Percentiles rank a stretch among this genome's conserved stretches.
Evolutionary conservation across 2,113 vertebrate species (phyloP).

Genomic region (Acanthochromis polyacanthus): DNA sequence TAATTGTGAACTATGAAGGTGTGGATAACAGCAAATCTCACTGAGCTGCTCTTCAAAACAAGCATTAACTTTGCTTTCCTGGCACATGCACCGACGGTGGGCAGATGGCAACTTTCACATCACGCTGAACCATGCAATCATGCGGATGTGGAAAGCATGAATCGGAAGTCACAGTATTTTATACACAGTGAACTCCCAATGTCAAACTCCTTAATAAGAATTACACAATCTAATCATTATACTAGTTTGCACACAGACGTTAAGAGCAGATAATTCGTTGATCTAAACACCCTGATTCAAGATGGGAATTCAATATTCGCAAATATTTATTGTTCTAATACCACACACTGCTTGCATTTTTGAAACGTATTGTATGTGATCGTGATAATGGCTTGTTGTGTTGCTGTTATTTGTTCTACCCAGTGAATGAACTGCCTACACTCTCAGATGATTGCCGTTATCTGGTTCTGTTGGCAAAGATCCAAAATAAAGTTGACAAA

Average conservation of each 20-base stretch:
- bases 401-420: slow-evolving; percentile 5
- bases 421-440: slow-evolving; percentile 89
- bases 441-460: slow-evolving; percentile 92
- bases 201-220: not conserved
- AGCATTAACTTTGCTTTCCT: too few relatives aligned
- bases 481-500: slow-evolving; percentile 92
- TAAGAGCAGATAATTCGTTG: not conserved
- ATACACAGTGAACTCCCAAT: not conserved
- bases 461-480: slow-evolving; percentile 92
- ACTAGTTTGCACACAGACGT: not conserved
- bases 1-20: too few relatives aligned
- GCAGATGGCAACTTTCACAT: too few relatives aligned
- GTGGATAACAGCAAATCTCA: too few relatives aligned
- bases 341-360: not conserved
- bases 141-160: too few relatives aligned
- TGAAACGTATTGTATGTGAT: not conserved
- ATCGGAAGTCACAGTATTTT: not conserved
- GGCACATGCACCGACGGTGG: too few relatives aligned
- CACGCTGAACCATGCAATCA: too few relatives aligned
- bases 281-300: not conserved
- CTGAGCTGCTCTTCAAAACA: too few relatives aligned
- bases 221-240: not conserved
- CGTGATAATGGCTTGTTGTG: not conserved
- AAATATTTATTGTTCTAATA: not conserved
- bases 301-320: not conserved